Evolutionary conservation across 2,797 vertebrate species (phyloP).

Genomic region (Labeo calbasu): DNA sequence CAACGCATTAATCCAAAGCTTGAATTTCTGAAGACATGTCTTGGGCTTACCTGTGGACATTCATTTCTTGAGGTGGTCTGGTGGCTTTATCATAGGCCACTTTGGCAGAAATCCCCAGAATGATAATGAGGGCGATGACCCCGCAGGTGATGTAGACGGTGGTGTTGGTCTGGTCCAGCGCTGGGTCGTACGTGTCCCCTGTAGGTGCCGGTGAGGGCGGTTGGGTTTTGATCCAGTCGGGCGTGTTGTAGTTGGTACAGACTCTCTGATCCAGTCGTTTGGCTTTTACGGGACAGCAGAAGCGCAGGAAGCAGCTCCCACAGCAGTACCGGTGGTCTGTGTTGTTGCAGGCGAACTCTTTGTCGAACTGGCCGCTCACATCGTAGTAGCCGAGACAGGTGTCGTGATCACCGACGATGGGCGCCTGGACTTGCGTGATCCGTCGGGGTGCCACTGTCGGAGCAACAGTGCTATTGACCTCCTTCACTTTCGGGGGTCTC

Average conservation of each 20-base stretch:
- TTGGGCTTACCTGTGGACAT: constrained; percentile 91
- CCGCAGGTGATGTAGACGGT: constrained; percentile 98
- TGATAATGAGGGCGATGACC: constrained; percentile 90
- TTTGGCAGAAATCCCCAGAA: constrained; percentile 92
- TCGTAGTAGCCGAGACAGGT: constrained; percentile 96
- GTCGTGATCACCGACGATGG: constrained; percentile 79
- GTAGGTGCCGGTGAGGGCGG: constrained; percentile 81
- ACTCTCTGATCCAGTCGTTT: constrained; percentile 91
- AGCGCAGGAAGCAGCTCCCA: constrained; percentile 96
- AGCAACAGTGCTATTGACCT: constrained; percentile 76
- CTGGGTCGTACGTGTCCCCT: constrained; percentile 91
- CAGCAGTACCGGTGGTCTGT: constrained; percentile 96
- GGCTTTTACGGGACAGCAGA: constrained; percentile 93
- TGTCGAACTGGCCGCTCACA: constrained; percentile 96
- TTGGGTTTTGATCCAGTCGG: constrained; percentile 91
- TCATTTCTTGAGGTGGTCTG: constrained; percentile 96
- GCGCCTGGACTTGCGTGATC: constrained; percentile 76
- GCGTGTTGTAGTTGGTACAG: constrained; percentile 95
- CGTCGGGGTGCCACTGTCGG: constrained; percentile 65
- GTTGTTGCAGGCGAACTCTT: constrained; percentile 97
- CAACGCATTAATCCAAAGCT: background rate
- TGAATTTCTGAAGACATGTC: background rate
- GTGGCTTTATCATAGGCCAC: constrained; percentile 96
- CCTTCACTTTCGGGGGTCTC: constrained; percentile 72
- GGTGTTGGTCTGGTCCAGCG: constrained; percentile 93